phyloP scores from a whole-genome alignment of 2,113 vertebrate genomes.

The Carollia perspicillata region DNA sequence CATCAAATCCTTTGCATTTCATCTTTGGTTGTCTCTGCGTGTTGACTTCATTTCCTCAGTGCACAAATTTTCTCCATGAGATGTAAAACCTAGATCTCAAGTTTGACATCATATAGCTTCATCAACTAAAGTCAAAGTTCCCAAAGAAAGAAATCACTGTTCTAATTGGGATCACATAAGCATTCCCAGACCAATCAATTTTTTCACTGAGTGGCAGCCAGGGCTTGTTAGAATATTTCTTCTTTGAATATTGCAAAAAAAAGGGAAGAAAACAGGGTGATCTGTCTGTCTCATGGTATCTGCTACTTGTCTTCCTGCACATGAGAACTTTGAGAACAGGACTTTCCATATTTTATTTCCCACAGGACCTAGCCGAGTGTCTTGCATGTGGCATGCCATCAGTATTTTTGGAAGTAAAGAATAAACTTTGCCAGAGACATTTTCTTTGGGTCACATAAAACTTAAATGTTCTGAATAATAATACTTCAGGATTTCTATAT shows the following conservation, averaged over 20 bases:
- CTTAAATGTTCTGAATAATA: not conserved
- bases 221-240: not conserved
- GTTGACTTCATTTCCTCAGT: not conserved
- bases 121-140: not conserved
- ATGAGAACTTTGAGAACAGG: not conserved
- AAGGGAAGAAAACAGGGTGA: not conserved
- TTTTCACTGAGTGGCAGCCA: not conserved
- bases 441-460: not conserved
- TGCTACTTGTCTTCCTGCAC: not conserved
- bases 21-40: not conserved
- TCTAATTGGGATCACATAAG: not conserved
- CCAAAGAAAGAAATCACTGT: not conserved
- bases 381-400: not conserved
- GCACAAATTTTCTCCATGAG: not conserved
- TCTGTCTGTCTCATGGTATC: not conserved
- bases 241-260: not conserved
- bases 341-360: not conserved
- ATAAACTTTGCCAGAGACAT: not conserved
- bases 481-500: not conserved
- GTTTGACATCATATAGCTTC: not conserved
- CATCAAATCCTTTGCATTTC: not conserved
- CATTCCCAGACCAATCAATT: not conserved
- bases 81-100: not conserved
- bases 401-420: not conserved
- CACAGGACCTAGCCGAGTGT: not conserved